A percentile compares a stretch with the other conserved stretches of the same genome.
phyloP scores from a whole-genome alignment of 2,797 vertebrate genomes.

The Emydoidea blandingii region DNA sequence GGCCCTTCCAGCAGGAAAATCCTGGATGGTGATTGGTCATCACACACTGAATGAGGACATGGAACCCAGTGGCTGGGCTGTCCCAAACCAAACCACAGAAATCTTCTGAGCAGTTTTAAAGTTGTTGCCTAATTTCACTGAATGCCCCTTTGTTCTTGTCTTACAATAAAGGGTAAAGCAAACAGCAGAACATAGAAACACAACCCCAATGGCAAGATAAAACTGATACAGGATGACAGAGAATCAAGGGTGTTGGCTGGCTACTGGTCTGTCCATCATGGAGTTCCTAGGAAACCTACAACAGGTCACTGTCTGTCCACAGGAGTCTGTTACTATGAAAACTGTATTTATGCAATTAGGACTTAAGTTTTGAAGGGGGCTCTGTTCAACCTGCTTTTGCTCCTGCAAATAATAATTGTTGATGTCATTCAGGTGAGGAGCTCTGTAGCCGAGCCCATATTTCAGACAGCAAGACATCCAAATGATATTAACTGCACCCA shows the following conservation, averaged over 20 bases:
- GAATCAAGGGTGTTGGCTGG: neutral
- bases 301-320: neutral
- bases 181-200: neutral
- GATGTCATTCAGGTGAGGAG: neutral
- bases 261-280: neutral
- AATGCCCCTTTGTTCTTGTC: neutral
- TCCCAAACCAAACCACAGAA: too few species aligned
- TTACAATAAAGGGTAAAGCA: neutral
- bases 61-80: too few species aligned
- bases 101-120: too few species aligned
- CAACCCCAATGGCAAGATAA: neutral
- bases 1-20: neutral
- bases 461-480: too few species aligned
- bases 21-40: too few species aligned
- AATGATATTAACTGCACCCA: neutral
- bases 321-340: neutral
- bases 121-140: fast-evolving
- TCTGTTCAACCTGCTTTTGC: neutral
- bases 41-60: too few species aligned
- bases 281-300: neutral
- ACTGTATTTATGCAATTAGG: neutral
- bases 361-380: too few species aligned
- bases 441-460: neutral
- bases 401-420: neutral
- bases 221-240: neutral